Conservation (phyloP, 2,113 vertebrate species). For the Megaleporinus macrocephalus region DNA sequence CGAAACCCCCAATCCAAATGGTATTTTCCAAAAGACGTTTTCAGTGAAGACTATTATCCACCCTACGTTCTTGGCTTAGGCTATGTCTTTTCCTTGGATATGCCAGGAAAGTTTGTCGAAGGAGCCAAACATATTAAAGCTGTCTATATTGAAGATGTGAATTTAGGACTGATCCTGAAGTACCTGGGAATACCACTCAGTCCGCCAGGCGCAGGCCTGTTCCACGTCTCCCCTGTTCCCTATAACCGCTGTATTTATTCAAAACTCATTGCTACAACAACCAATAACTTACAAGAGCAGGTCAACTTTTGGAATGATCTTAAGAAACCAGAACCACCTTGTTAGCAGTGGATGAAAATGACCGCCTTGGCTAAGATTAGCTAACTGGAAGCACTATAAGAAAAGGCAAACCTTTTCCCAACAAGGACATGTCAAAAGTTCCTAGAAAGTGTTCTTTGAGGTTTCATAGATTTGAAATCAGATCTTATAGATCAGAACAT, state of each 20-base stretch:
- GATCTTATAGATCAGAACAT: too few species aligned
- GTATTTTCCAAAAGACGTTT: conserved; percentile 68
- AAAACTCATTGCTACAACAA: conserved; percentile 58
- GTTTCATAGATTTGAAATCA: neutral
- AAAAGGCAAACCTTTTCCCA: too few species aligned
- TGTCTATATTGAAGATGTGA: conserved; percentile 80
- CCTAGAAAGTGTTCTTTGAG: neutral
- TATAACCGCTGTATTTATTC: conserved; percentile 68
- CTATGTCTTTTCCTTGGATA: conserved; percentile 74
- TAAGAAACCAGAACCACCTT: conserved; percentile 52
- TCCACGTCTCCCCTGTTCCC: conserved; percentile 12
- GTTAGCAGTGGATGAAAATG: conserved; percentile 33
- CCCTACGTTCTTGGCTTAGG: conserved; percentile 73
- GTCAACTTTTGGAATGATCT: conserved; percentile 64
- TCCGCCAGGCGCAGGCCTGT: neutral
- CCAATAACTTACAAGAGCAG: fast-evolving
- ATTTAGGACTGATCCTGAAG: conserved; percentile 72
- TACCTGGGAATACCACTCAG: conserved; percentile 53
- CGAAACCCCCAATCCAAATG: conserved; percentile 60
- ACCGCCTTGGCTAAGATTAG: too few species aligned
- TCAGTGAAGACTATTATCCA: conserved; percentile 49
- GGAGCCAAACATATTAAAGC: conserved; percentile 58
- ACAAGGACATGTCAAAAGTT: too few species aligned
- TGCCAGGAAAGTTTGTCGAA: conserved; percentile 60
- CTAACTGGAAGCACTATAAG: neutral